A percentile compares a stretch with the other conserved stretches of the same genome.
These are phyloP conservation scores for Ceyx cyanopectus DNA, from an alignment of 2,113 vertebrate genomes.

Conservation along the genomic window DNA sequence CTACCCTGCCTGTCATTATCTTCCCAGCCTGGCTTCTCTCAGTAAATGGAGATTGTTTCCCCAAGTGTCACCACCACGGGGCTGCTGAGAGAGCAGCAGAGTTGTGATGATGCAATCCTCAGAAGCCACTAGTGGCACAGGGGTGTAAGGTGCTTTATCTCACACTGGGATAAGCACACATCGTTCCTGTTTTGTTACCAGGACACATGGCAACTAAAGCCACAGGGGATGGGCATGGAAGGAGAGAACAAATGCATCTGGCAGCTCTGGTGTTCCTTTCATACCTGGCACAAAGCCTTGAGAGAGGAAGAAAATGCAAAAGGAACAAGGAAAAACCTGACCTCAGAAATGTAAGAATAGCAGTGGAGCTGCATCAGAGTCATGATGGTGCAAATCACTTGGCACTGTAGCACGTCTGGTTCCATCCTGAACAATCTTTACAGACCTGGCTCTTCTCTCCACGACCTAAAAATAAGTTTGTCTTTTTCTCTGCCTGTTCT, in stretches of 20 bases:
- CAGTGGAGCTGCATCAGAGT: background rate
- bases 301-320: background rate
- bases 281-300: background rate
- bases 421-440: background rate
- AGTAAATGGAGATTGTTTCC: background rate
- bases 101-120: background rate
- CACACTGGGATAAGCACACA: background rate
- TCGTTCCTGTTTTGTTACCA: background rate
- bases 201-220: background rate
- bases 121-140: background rate
- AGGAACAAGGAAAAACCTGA: background rate
- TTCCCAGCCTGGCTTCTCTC: background rate
- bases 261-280: background rate
- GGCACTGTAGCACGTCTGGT: accelerated
- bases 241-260: background rate
- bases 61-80: background rate
- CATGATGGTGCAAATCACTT: accelerated
- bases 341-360: background rate
- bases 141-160: background rate
- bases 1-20: accelerated
- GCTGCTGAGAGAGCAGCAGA: accelerated
- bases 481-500: background rate
- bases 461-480: background rate
- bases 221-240: background rate
- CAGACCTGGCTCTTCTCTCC: background rate